These are phyloP conservation scores for Smithornis capensis DNA, from an alignment of 2,113 vertebrate species.

Conservation along the genomic window DNA sequence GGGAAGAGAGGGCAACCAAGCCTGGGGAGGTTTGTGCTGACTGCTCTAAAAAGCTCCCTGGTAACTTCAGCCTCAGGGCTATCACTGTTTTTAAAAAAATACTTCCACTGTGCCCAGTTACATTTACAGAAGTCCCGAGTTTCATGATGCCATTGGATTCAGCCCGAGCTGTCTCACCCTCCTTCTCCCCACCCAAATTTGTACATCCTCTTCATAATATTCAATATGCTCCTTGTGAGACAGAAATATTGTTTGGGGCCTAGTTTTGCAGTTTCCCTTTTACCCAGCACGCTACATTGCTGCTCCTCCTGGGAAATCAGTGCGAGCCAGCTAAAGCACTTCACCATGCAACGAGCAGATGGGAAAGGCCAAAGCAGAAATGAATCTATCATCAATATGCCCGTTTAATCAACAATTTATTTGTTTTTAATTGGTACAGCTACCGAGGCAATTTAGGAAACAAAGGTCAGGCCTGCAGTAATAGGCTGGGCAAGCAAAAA, in stretches of 20 bases:
- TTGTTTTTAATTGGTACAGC: constrained; percentile 62
- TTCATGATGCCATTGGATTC: not conserved
- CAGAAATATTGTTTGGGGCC: constrained; percentile 40
- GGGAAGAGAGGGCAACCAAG: not conserved
- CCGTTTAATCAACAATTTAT: constrained; percentile 63
- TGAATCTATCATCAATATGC: constrained; percentile 20
- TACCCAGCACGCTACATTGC: not conserved
- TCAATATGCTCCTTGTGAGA: constrained; percentile 42
- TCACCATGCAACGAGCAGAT: constrained; percentile 33
- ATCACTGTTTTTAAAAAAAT: not conserved
- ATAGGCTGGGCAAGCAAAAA: not conserved
- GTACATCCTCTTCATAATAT: not conserved
- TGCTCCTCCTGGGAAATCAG: constrained; percentile 72
- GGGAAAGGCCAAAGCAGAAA: constrained; percentile 54
- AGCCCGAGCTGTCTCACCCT: not conserved
- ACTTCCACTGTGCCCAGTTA: not conserved
- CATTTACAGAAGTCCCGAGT: not conserved
- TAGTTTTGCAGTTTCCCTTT: constrained; percentile 11
- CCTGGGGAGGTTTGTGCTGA: not conserved
- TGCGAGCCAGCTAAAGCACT: constrained; percentile 22
- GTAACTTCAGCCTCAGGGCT: not conserved
- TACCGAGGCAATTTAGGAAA: constrained; percentile 8
- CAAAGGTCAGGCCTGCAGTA: constrained; percentile 38
- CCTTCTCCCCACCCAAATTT: not conserved
- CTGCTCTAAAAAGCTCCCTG: not conserved